Evolutionary conservation across 2,888 invertebrate species (phyloP), one percentile per base, ranked within the genome.

Genomic region (Pristionchus mayeri): DNA sequence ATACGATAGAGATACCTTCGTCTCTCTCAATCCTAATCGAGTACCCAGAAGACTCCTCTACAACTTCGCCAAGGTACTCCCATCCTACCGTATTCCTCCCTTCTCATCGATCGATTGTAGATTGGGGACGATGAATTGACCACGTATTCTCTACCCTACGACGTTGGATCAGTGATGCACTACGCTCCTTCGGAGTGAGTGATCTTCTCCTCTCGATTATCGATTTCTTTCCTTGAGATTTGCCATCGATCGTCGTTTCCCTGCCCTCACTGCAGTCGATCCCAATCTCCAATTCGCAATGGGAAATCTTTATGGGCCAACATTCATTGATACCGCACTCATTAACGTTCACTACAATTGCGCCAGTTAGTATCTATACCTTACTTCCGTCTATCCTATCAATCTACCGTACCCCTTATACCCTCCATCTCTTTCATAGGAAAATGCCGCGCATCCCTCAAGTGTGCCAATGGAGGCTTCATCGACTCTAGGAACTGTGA

Each of bases 121-220:
- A 63, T 82, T 7, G 81, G 81, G 30, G 63, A 50, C 4, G 63
- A 82, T 63, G 81, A 82, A 63, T 63, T 88, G 78, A 85, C 86
- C 21, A 87, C 87, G n/a, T 89, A 89, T 78, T 86, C 85, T 40
- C 57, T 87, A 13, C 89, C 89, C 9, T 89, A 89, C 78, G 89
- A 89, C 79, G 84, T 89, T 18, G 89, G 89, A 67, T 87, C 87
- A 50, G 89, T 89, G 0, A 89, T 89, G 89, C 89, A 89, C 71
- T 89, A 89, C 71, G 87, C 89, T 4, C 89, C 88, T 24, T 88
- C 88, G 3, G 88, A 89, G 88, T 88, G 2, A 85, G 84, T 63
- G 1, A 37, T n/a, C 40, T 3, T 24, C 34, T 21, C 78, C 27
- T 37, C 27, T 40, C 48, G 16, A 40, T 24, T 24, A 21, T 52